Evolutionary conservation across 2,113 vertebrate species (phyloP), one percentile per base, ranked within the genome.

Genomic region (Falcunculus frontatus): DNA sequence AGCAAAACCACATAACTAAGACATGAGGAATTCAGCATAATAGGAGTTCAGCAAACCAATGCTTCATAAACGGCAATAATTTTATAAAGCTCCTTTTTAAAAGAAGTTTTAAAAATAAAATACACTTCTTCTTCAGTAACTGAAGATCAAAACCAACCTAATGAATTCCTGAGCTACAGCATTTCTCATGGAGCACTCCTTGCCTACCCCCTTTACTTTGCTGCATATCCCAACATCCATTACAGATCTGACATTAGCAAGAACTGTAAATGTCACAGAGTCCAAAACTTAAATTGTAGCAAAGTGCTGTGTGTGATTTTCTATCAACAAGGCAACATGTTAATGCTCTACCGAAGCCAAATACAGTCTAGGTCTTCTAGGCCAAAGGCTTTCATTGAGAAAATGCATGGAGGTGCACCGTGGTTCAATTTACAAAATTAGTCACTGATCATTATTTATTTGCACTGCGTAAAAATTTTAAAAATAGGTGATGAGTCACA

Each of bases 1-100:
- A 97, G 94, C 95, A 97, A 96, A 97, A 97, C 21, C 10, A 35
- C 41, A 39, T 82, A 92, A 94, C 84, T 44, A 83, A 87, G 69
- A 87, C 67, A 53, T 13, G 42, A 89, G 52, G 53, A 93, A 76
- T 79, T 97, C 95, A 95, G 78, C 80, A 52, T 62, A 87, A 93
- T 21, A 73, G n/a, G n/a, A n/a, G n/a, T n/a, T n/a, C n/a, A n/a
- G 85, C 85, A 85, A 91, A 59, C 87, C 87, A 90, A 67, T 30
- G 69, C 90, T 89, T 68, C 56, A 95, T 83, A 88, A 94, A 95
- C 72, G 1, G 2, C 49, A 89, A 29, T 68, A 59, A 92, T 89
- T 95, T 89, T 69, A 87, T 57, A 92, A 90, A 84, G 80, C 32
- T 72, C 11, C 59, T 62, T 87, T 91, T 60, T 3, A 35, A 67